These are phyloP conservation scores for Bacillus rossius DNA, from an alignment of 1,140 invertebrate genomes.

Conservation along the genomic window DNA sequence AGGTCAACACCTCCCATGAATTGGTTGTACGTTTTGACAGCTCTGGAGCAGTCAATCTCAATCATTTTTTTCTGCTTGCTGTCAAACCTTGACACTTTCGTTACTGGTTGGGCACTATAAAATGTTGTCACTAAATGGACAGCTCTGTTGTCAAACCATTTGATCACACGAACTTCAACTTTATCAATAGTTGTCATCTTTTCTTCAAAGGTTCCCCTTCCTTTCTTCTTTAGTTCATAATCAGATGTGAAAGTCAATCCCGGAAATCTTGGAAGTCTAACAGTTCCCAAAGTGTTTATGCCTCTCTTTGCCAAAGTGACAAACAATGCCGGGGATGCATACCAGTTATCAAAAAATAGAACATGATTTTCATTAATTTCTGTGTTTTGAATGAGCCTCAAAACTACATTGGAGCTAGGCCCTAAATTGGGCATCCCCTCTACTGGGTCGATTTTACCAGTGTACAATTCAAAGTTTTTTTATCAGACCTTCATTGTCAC, in stretches of 20 bases:
- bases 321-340: constrained; percentile 26
- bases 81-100: too few relatives aligned
- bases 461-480: constrained; percentile 43
- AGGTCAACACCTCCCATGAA: constrained; percentile 7
- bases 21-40: neutral
- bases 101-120: constrained; percentile 11
- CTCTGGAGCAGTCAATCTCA: neutral
- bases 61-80: too few relatives aligned
- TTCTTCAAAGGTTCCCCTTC: neutral
- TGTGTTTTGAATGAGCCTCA: neutral
- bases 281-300: constrained; percentile 26
- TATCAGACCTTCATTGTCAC: constrained; percentile 32
- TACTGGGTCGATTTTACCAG: constrained; percentile 18
- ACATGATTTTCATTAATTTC: neutral
- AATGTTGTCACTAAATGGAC: constrained; percentile 1
- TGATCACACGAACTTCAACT: neutral
- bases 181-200: neutral
- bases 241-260: constrained; percentile 22
- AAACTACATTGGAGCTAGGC: neutral
- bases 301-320: constrained; percentile 26
- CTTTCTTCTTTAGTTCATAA: neutral
- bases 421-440: neutral
- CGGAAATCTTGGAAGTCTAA: constrained; percentile 21
- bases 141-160: constrained; percentile 3
- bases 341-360: constrained; percentile 36